Conservation (phyloP, 1,140 invertebrate species). For the Amphibalanus amphitrite region DNA sequence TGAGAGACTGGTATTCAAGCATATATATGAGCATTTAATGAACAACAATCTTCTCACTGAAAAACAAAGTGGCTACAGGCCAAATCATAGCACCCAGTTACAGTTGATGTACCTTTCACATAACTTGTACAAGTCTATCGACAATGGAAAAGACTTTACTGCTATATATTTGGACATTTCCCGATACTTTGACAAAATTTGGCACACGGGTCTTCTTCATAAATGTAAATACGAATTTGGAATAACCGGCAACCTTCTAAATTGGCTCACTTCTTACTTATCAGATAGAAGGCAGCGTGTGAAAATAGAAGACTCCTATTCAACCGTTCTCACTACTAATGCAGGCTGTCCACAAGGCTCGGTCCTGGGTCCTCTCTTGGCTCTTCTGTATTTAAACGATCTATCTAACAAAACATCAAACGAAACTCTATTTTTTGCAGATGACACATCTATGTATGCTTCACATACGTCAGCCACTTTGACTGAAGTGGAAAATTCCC, state of each 20-base stretch:
- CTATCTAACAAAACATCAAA: not conserved
- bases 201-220: not conserved
- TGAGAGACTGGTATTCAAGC: not conserved
- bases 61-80: not conserved
- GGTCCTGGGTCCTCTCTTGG: not conserved
- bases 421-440: not conserved
- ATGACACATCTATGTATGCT: not conserved
- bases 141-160: not conserved
- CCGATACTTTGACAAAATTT: not conserved
- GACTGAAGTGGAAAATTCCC: not conserved
- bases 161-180: conserved; percentile 1
- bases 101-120: not conserved
- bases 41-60: not conserved
- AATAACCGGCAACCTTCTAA: not conserved
- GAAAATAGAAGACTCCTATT: not conserved
- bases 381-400: not conserved
- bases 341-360: not conserved
- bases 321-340: not conserved
- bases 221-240: not conserved
- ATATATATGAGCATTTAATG: not conserved
- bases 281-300: not conserved
- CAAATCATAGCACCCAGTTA: not conserved
- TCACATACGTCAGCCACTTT: not conserved
- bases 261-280: not conserved
- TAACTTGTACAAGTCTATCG: not conserved